Conservation (phyloP, 2,797 vertebrate species). For the Poecilia gillii region DNA sequence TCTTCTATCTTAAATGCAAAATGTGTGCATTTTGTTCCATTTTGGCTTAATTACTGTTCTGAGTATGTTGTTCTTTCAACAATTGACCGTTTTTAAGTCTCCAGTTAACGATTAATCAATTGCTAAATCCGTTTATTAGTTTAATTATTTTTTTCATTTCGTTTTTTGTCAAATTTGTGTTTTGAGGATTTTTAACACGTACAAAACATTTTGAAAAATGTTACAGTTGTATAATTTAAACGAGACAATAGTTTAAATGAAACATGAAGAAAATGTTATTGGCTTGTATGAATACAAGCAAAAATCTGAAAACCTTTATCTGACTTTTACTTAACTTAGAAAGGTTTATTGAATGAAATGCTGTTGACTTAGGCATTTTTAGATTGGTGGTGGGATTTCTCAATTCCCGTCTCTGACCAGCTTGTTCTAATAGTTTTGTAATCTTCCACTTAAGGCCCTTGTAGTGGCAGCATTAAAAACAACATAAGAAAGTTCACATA, state of each 20-base stretch:
- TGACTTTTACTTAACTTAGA: neutral
- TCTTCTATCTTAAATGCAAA: too few relatives aligned
- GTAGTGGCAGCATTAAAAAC: neutral
- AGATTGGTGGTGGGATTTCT: neutral
- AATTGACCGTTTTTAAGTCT: too few relatives aligned
- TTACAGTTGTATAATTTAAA: neutral
- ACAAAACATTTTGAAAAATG: neutral
- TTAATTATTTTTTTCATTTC: neutral
- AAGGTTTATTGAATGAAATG: neutral
- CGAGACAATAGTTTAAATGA: neutral
- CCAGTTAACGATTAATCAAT: too few relatives aligned
- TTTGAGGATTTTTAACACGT: neutral
- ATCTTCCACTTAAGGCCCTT: neutral
- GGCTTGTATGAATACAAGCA: neutral
- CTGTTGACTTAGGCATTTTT: neutral
- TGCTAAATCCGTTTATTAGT: neutral
- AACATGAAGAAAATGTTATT: neutral
- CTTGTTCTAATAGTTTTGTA: neutral
- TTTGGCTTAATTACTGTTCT: too few relatives aligned
- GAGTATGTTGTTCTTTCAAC: too few relatives aligned
- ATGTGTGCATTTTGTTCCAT: too few relatives aligned
- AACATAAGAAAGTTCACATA: neutral
- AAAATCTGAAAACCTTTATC: neutral
- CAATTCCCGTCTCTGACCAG: neutral
- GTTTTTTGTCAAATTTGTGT: neutral